phyloP scores from a whole-genome alignment of 1,140 invertebrate species.

The Cyphomyrmex costatus region DNA sequence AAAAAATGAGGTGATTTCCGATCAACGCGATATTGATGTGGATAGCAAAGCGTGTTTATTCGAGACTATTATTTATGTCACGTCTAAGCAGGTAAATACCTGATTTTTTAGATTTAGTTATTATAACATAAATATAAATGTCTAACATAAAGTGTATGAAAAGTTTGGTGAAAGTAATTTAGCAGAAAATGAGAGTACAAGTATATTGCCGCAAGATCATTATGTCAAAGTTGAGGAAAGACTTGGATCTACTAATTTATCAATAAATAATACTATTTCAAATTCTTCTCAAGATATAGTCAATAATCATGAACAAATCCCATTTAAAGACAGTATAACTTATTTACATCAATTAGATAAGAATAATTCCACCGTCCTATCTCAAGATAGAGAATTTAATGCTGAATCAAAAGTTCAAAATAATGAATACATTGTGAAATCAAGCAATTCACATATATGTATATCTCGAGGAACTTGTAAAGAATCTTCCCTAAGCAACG shows the following conservation, averaged over 20 bases:
- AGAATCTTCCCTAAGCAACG: not conserved
- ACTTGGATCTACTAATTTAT: not conserved
- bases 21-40: slow-evolving; percentile 2
- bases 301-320: slow-evolving; percentile 48
- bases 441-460: not conserved
- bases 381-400: slow-evolving; percentile 11
- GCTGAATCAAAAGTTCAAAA: not conserved
- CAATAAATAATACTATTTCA: slow-evolving; percentile 44
- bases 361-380: slow-evolving; percentile 31
- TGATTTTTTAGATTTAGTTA: slow-evolving; percentile 30
- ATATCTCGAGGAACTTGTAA: not conserved
- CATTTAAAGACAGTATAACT: slow-evolving; percentile 41
- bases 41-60: slow-evolving; percentile 45
- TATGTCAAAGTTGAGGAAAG: slow-evolving; percentile 75
- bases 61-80: slow-evolving; percentile 76
- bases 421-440: not conserved
- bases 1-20: slow-evolving; percentile 1
- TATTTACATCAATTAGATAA: slow-evolving; percentile 59
- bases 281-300: slow-evolving; percentile 39
- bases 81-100: slow-evolving; percentile 78
- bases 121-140: slow-evolving; percentile 19
- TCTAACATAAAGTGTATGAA: slow-evolving; percentile 23
- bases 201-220: slow-evolving; percentile 71
- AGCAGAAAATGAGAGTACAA: slow-evolving; percentile 75
- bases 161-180: slow-evolving; percentile 79